phyloP scores from a whole-genome alignment of 2,797 vertebrate species.

The Champsocephalus gunnari region DNA sequence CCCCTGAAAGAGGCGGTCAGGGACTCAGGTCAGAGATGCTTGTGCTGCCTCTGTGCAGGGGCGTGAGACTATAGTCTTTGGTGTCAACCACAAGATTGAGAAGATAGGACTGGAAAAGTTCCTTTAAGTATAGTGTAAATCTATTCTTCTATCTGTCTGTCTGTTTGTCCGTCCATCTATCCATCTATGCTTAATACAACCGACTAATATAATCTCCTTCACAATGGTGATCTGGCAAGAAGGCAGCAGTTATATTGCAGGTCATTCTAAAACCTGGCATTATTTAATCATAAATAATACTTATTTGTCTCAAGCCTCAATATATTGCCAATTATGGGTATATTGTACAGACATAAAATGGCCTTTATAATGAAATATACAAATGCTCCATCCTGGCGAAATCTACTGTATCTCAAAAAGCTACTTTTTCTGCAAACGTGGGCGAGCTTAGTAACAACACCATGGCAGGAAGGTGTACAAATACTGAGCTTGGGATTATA shows the following conservation, averaged over 20 bases:
- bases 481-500: slow-evolving; percentile 46
- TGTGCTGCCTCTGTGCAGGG: slow-evolving; percentile 35
- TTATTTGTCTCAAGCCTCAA: no score
- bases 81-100: slow-evolving; percentile 44
- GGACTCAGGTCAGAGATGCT: slow-evolving; percentile 69
- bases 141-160: slow-evolving; percentile 9
- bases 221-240: no score
- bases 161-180: slow-evolving; percentile 25
- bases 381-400: no score
- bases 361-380: no score
- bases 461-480: slow-evolving; percentile 1
- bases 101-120: slow-evolving; percentile 34
- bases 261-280: no score
- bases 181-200: neutral
- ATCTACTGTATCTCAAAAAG: neutral
- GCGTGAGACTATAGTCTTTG: slow-evolving; percentile 65
- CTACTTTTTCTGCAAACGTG: slow-evolving; percentile 22
- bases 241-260: no score
- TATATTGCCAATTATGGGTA: no score
- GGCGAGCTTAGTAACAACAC: neutral
- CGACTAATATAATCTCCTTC: no score
- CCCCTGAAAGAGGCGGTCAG: slow-evolving; percentile 45
- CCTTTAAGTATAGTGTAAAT: slow-evolving; percentile 6
- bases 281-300: no score
- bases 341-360: no score